Evolutionary conservation across 2,113 vertebrate genomes (phyloP), one percentile per base, ranked within the genome.

Genomic region (Rhadina sibilatrix): DNA sequence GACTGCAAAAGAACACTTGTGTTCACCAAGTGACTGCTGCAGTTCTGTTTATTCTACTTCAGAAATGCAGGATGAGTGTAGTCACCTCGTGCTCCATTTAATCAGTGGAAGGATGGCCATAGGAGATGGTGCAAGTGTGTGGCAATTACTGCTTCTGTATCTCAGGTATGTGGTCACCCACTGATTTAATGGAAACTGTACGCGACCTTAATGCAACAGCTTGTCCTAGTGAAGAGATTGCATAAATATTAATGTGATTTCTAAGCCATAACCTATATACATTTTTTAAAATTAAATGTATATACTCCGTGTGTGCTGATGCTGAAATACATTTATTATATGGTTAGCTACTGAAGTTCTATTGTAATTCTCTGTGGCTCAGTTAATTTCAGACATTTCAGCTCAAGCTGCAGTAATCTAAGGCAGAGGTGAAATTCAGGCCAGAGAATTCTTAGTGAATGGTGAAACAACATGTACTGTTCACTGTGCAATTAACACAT

Each of bases 371-470:
- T 87, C 47, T 89, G 49, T 69, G 37, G 31, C 31, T 95, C 37
- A 71, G 64, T 94, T 89, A 89, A 94, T 92, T 93, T 87, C 70
- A 91, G 65, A 44, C 38, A 82, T 78, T 89, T 77, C 71, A 75
- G 25, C 46, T 91, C 65, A 93, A 84, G 40, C 37, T 56, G 38
- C 31, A 79, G 37, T 84, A 90, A 93, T 94, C 40, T 64, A 64
- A 93, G 19, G 38, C 33, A 86, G 79, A 83, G 63, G 85, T 94
- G 64, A 95, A 96, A 75, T 78, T 78, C 56, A 87, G 87, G 93
- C 87, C 91, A 94, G 31, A 91, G 83, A 74, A 87, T 71, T 90
- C 60, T 72, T 59, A 74, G 66, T 53, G 24, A 94, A 89, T 1
- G 5, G 37, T 75, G 76, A 96, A 95, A 88, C 50, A 84, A 65